Conservation (phyloP, 1,140 invertebrate genomes). For the Saccostrea glomerata region DNA sequence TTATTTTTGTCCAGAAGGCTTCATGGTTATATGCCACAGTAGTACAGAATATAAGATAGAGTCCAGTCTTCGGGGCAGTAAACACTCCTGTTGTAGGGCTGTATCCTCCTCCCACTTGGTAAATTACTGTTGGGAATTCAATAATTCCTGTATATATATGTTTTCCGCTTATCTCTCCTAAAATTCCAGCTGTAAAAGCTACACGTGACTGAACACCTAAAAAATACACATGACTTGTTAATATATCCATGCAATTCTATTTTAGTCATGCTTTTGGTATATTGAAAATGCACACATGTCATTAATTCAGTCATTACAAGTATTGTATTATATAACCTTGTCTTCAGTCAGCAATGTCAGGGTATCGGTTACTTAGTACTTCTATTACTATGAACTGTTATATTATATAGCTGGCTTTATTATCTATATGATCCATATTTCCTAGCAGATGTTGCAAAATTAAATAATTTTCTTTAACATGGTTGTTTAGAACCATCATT, state of each 20-base stretch:
- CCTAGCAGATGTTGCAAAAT: no score
- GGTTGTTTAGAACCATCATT: no score
- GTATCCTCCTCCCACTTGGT: not conserved
- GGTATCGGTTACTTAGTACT: no score
- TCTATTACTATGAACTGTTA: no score
- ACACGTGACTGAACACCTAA: not conserved
- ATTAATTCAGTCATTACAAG: no score
- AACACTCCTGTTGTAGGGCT: not conserved
- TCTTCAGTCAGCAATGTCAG: no score
- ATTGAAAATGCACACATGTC: not conserved
- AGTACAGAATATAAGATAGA: not conserved
- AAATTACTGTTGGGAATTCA: not conserved
- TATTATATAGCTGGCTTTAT: no score
- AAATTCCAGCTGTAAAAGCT: not conserved
- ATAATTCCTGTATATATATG: not conserved
- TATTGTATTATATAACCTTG: no score
- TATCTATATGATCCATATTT: no score
- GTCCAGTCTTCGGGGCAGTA: not conserved
- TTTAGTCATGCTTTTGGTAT: not conserved
- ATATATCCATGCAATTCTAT: no score
- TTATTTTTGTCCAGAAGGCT: not conserved
- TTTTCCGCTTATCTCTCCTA: not conserved
- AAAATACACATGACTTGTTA: not conserved
- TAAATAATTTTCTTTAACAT: no score
- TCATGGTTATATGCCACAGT: not conserved